phyloP scores from a whole-genome alignment of 2,888 invertebrate genomes.

The Callosobruchus maculatus region DNA sequence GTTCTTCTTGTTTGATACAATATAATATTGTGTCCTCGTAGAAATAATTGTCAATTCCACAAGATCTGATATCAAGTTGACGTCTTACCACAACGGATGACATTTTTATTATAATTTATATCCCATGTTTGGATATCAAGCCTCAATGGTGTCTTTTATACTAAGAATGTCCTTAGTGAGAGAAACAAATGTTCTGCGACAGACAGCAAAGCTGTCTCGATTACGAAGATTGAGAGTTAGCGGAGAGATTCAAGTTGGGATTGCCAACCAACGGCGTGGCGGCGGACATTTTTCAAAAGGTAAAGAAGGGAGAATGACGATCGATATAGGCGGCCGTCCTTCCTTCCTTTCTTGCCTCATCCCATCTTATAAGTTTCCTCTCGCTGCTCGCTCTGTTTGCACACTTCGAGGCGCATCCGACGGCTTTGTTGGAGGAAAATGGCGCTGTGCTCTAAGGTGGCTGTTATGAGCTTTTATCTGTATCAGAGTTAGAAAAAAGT shows the following conservation, averaged over 20 bases:
- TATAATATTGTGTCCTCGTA: no score
- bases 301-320: constrained; percentile 39
- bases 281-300: constrained; percentile 46
- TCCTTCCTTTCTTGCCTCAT: constrained; percentile 22
- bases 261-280: neutral
- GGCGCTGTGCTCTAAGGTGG: no score
- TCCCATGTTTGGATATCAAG: no score
- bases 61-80: no score
- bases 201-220: neutral
- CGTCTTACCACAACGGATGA: no score
- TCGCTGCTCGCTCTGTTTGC: constrained; percentile 13
- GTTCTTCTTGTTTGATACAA: no score
- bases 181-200: neutral
- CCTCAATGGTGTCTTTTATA: no score
- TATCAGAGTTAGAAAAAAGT: no score
- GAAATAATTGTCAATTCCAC: no score
- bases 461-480: no score
- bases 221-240: neutral
- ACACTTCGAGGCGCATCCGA: neutral
- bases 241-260: neutral
- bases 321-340: constrained; percentile 46
- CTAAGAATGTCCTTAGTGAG: no score
- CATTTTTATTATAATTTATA: no score
- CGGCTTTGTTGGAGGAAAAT: neutral
- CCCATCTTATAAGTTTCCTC: constrained; percentile 25